Conservation (phyloP, 2,888 invertebrate species). For the Himalopsyche tibetana region DNA sequence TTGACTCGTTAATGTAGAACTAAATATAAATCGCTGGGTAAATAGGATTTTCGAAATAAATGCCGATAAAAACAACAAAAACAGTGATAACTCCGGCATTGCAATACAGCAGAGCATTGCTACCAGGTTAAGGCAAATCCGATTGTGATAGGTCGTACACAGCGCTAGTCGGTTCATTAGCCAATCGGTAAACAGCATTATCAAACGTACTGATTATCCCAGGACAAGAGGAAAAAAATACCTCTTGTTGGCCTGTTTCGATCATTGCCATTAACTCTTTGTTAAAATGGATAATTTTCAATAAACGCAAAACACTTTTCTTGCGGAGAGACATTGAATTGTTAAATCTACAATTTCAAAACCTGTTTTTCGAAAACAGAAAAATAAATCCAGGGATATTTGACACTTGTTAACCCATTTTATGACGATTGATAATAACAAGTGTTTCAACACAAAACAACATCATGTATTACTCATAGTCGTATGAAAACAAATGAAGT, state of each 20-base stretch:
- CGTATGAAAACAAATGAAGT: no score
- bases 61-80: not conserved
- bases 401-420: no score
- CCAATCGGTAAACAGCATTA: constrained; percentile 3
- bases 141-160: constrained; percentile 27
- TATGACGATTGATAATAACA: no score
- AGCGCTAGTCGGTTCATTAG: constrained; percentile 13
- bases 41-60: constrained; percentile 27
- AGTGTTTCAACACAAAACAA: no score
- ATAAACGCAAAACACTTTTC: not conserved
- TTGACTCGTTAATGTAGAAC: not conserved
- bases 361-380: no score
- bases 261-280: not conserved
- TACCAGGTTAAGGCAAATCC: not conserved
- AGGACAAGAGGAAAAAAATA: constrained; percentile 7
- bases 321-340: not conserved
- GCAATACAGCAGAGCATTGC: not conserved
- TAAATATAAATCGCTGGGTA: not conserved
- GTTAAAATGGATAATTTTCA: not conserved
- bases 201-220: constrained; percentile 12
- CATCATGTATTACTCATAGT: no score
- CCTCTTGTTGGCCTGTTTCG: not conserved
- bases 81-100: not conserved
- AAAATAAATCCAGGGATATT: no score
- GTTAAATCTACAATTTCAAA: no score